Conservation (phyloP, 2,797 vertebrate species). For the Pteropus rufus region DNA sequence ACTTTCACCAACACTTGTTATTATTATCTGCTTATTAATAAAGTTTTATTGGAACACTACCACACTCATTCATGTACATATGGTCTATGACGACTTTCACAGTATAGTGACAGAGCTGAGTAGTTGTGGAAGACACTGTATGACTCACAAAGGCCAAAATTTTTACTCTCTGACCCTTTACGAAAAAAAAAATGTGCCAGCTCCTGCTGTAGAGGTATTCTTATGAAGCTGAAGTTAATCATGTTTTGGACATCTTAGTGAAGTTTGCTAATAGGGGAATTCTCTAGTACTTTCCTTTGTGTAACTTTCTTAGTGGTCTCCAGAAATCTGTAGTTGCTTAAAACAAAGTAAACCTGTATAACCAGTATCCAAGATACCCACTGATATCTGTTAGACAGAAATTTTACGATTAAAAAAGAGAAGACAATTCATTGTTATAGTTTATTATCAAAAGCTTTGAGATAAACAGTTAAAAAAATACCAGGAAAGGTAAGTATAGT, state of each 20-base stretch:
- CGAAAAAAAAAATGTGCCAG: not conserved
- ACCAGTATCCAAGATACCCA: not conserved
- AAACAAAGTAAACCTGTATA: slow-evolving; percentile 9
- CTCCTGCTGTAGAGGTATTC: not conserved
- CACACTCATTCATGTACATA: not conserved
- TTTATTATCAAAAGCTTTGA: not conserved
- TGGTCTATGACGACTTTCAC: not conserved
- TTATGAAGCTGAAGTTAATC: not conserved
- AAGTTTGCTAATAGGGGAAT: slow-evolving; percentile 12
- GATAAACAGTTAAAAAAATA: not conserved
- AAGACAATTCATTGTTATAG: not conserved
- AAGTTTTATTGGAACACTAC: not conserved
- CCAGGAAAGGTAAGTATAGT: not conserved
- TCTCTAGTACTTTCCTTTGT: slow-evolving; percentile 17
- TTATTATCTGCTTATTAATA: slow-evolving; percentile 6
- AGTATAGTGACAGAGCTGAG: not conserved
- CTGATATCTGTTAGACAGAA: slow-evolving; percentile 24
- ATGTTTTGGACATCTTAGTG: not conserved
- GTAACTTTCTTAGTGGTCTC: not conserved
- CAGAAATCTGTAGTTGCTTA: slow-evolving; percentile 14
- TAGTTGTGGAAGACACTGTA: not conserved
- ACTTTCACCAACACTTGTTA: not conserved
- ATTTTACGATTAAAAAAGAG: not conserved
- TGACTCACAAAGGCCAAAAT: not conserved
- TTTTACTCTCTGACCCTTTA: slow-evolving; percentile 9